Evolutionary conservation across 1,140 invertebrate genomes (phyloP).

Genomic region (Batillaria attramentaria): DNA sequence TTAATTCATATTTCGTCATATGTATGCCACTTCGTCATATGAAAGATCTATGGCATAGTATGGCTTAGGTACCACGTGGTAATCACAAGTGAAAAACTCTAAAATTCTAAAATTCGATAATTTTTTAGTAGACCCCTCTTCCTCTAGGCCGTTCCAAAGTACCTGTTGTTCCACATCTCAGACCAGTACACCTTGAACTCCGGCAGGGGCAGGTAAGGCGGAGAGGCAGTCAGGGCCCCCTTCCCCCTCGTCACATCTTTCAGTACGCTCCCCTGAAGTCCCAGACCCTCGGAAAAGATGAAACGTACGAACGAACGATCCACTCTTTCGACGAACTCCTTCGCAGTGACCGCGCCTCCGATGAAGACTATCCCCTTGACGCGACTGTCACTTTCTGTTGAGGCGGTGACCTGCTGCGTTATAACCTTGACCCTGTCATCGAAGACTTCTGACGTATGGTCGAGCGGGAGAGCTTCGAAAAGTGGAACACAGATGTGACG

Average conservation of each 20-base stretch:
- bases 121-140: too few relatives aligned
- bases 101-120: too few relatives aligned
- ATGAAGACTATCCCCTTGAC: slow-evolving; percentile 21
- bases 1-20: too few relatives aligned
- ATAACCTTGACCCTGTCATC: too few relatives aligned
- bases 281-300: slow-evolving; percentile 15
- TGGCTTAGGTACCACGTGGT: too few relatives aligned
- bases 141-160: too few relatives aligned
- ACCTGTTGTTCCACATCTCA: slow-evolving; percentile 12
- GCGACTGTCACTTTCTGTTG: slow-evolving; percentile 6
- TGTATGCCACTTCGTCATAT: too few relatives aligned
- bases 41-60: too few relatives aligned
- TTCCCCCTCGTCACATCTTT: neutral
- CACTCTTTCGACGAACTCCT: neutral
- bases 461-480: slow-evolving; percentile 18
- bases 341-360: neutral
- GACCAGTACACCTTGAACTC: slow-evolving; percentile 18
- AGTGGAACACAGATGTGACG: slow-evolving; percentile 18
- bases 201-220: slow-evolving; percentile 22
- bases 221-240: slow-evolving; percentile 11
- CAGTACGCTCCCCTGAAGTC: neutral
- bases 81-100: too few relatives aligned
- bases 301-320: neutral
- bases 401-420: too few relatives aligned
- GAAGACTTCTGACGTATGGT: too few relatives aligned